A percentile compares a stretch with the other conserved stretches of the same genome.
Evolutionary conservation across 2,888 invertebrate genomes (phyloP).

Genomic region (Hyposoter dolosus): DNA sequence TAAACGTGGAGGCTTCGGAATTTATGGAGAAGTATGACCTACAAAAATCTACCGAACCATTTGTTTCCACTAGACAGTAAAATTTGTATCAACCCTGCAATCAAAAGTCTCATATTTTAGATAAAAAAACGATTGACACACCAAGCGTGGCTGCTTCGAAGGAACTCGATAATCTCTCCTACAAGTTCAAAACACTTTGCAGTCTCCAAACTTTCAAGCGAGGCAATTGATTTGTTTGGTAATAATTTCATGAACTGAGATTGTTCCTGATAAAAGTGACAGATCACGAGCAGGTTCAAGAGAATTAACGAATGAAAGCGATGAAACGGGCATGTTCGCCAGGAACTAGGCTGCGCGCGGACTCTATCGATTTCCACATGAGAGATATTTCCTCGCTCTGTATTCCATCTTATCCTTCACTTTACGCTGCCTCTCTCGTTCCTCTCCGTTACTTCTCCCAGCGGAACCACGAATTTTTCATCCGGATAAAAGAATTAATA

Average conservation of each 20-base stretch:
- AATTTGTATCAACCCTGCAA: not conserved
- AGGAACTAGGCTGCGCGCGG: constrained; percentile 54
- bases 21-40: not conserved
- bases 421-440: constrained; percentile 49
- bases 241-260: not conserved
- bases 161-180: not conserved
- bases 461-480: constrained; percentile 66
- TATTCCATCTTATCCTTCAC: constrained; percentile 64
- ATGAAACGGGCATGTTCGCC: constrained; percentile 8
- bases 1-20: not conserved
- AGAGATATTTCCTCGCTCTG: constrained; percentile 49
- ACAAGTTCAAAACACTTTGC: not conserved
- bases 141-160: not conserved
- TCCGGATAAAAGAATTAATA: constrained; percentile 69
- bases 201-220: not conserved
- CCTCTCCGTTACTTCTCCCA: constrained; percentile 43
- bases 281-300: not conserved
- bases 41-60: not conserved
- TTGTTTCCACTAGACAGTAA: not conserved
- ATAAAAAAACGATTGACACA: not conserved
- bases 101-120: not conserved
- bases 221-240: not conserved
- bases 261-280: not conserved
- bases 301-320: not conserved
- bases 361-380: constrained; percentile 66